These are phyloP conservation scores for Odocoileus virginianus DNA, from an alignment of 2,113 vertebrate species.

Conservation along the genomic window DNA sequence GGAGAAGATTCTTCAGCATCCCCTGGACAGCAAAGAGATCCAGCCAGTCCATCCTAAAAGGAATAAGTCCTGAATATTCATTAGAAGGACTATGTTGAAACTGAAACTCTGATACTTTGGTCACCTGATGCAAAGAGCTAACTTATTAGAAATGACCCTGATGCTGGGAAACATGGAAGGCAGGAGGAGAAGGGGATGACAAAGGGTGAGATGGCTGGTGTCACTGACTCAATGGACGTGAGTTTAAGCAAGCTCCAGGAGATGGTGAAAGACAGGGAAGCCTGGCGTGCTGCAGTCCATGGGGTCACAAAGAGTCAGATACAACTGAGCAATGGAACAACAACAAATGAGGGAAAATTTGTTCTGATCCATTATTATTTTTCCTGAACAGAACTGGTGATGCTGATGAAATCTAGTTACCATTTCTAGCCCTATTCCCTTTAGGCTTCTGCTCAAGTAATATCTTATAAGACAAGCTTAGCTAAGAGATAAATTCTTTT, in stretches of 20 bases:
- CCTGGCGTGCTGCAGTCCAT: background rate
- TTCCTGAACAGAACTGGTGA: background rate
- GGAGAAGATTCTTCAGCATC: background rate
- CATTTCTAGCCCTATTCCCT: background rate
- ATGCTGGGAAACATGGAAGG: background rate
- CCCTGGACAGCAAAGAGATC: background rate
- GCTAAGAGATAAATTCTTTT: background rate
- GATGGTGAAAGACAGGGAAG: background rate
- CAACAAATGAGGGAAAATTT: background rate
- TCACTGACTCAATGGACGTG: fast-evolving
- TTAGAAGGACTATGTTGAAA: background rate
- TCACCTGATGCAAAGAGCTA: background rate
- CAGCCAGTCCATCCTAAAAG: background rate
- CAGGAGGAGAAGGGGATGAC: background rate
- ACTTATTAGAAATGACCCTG: background rate
- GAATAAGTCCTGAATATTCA: background rate
- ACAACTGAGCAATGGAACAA: background rate
- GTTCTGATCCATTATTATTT: background rate
- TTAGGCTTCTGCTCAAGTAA: background rate
- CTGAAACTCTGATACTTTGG: background rate
- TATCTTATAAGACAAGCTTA: background rate
- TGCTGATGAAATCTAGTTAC: background rate
- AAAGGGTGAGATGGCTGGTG: background rate
- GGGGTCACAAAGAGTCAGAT: background rate
- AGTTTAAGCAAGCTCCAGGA: background rate